phyloP scores from a whole-genome alignment of 1,140 invertebrate species.

The Ceratosolen solmsi region DNA sequence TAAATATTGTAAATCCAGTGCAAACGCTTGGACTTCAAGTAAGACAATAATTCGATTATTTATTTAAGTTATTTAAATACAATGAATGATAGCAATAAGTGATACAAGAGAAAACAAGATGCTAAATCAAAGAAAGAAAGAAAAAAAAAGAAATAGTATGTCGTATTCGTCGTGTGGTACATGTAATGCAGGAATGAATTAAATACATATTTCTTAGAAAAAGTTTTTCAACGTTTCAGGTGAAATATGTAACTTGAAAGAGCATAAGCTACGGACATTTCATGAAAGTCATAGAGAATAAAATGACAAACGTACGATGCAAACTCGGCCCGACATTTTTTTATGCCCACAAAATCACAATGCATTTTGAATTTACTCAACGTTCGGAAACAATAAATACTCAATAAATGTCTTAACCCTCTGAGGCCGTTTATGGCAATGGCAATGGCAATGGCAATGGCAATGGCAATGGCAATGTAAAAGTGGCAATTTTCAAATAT shows the following conservation, averaged over 20 bases:
- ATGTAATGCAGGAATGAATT: neutral
- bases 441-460: too few species aligned
- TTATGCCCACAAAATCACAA: neutral
- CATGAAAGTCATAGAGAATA: neutral
- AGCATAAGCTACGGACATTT: neutral
- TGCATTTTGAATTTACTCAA: neutral
- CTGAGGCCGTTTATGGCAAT: neutral
- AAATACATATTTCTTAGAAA: neutral
- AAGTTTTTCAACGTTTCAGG: neutral
- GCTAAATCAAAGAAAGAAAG: too few species aligned
- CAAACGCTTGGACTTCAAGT: too few species aligned
- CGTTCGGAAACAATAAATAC: slow-evolving; percentile 3
- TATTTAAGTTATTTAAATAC: too few species aligned
- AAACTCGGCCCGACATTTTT: neutral
- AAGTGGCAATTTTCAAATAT: neutral
- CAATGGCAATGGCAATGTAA: neutral
- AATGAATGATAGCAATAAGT: too few species aligned
- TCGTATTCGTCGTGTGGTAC: too few species aligned
- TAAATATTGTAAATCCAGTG: too few species aligned
- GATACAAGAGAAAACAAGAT: too few species aligned
- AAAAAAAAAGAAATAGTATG: too few species aligned
- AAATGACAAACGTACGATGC: neutral
- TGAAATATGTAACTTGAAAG: neutral
- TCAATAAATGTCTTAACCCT: neutral
- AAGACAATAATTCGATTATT: too few species aligned